Evolutionary conservation across 2,113 vertebrate species (phyloP).

Genomic region (Macrotis lagotis): DNA sequence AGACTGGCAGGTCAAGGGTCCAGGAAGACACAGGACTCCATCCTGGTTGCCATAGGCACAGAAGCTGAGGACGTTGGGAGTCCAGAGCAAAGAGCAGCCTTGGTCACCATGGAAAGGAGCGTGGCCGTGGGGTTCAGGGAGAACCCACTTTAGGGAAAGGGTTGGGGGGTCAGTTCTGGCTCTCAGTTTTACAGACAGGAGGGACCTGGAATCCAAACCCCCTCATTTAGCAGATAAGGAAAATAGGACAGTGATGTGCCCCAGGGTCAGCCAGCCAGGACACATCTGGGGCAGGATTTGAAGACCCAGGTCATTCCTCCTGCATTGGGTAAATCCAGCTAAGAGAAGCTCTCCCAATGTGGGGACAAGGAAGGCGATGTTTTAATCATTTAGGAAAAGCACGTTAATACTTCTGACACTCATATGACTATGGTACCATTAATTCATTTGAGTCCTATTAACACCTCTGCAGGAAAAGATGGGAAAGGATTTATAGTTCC

Average conservation of each 20-base stretch:
- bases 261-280: background rate
- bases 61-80: background rate
- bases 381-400: background rate
- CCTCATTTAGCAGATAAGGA: background rate
- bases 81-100: too few relatives aligned
- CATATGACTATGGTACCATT: background rate
- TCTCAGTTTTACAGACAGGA: background rate
- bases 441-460: too few relatives aligned
- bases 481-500: background rate
- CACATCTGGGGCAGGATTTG: too few relatives aligned
- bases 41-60: background rate
- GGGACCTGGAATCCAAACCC: background rate
- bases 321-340: background rate
- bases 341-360: background rate
- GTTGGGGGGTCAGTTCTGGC: background rate
- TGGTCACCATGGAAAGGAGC: background rate
- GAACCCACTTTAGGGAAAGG: background rate
- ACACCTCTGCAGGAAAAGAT: background rate
- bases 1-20: background rate
- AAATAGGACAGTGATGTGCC: background rate
- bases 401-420: background rate
- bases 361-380: too few relatives aligned
- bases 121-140: background rate
- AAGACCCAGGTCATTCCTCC: too few relatives aligned
- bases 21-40: background rate